A percentile compares a stretch with the other conserved stretches of the same genome.
phyloP scores from a whole-genome alignment of 2,888 invertebrate genomes.

The Ephialtes manifestator region DNA sequence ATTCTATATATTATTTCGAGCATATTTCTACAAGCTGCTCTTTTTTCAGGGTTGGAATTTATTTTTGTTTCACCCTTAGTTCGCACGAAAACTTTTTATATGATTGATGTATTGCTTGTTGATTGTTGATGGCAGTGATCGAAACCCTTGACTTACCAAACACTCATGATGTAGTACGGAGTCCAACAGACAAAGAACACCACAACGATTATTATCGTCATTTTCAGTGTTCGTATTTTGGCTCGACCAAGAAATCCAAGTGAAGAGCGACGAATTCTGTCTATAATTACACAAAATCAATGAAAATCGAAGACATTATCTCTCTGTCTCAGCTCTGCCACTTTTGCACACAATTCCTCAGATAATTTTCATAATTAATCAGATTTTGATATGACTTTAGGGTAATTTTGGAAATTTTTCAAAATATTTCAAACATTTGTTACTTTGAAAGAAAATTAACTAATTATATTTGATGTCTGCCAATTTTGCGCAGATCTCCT shows the following conservation, averaged over 20 bases:
- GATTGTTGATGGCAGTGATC: neutral
- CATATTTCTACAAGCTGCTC: neutral
- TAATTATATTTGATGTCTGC: no score
- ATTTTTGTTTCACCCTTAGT: neutral
- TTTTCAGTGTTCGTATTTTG: slow-evolving; percentile 94
- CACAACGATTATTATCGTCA: slow-evolving; percentile 97
- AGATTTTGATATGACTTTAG: no score
- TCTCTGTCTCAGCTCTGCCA: no score
- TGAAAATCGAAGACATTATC: no score
- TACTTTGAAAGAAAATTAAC: no score
- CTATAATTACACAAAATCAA: slow-evolving; percentile 72
- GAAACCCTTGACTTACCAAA: slow-evolving; percentile 90
- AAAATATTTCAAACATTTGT: no score
- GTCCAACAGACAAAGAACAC: slow-evolving; percentile 98
- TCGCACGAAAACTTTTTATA: neutral
- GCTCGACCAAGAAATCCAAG: slow-evolving; percentile 94
- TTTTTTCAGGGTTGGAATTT: neutral
- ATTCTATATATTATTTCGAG: neutral
- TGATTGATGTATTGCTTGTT: slow-evolving; percentile 4
- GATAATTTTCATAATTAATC: no score
- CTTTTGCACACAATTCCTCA: no score
- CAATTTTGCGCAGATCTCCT: no score
- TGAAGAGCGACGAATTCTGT: slow-evolving; percentile 93
- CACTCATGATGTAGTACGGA: slow-evolving; percentile 96
- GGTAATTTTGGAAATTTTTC: no score